Evolutionary conservation across 2,797 vertebrate species (phyloP), one percentile per base, ranked within the genome.

Genomic region (Parotocinclus haroldoi): DNA sequence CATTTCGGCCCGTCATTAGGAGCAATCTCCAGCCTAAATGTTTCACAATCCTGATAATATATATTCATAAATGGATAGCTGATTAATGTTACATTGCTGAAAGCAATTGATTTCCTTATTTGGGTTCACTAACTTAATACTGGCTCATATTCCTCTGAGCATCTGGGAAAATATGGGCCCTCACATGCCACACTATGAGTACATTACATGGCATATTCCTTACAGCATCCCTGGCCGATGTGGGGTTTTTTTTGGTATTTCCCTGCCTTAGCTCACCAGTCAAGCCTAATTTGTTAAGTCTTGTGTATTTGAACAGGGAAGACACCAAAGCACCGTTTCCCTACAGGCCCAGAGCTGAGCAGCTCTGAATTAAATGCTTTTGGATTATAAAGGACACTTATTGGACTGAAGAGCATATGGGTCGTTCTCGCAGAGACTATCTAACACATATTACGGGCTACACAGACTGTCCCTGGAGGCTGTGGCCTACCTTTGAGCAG

Each of bases 401-500:
- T 44, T 64, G 40, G 39, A 64, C 62, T 12, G 40, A 46, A 10
- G 11, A 37, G 10, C 39, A 37, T 52, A 14, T 12, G 7, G 38
- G 42, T 59, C 62, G 46, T 60, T 54, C 59, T 58, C 1, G 11
- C 40, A 50, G 48, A 16, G 39, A 48, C 27, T 3, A 17, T 51
- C 19, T 44, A 44, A 69, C 14, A 58, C 48, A 55, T 5, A 53
- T n/a, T 27, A 58, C 46, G 55, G 40, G 36, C 48, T 19, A 37
- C 36, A 14, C 11, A 13, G 11, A 12, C 3, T 19, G 60, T 52
- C n/a, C 17, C 9, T 18, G 16, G 12, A 12, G 54, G 44, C n/a
- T 52, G 13, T 48, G 59, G 52, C 68, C 92, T 86, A 96, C 95
- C 95, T 94, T 95, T 96, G 73, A 96, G 90, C 76, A 93, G 88